Evolutionary conservation across 2,113 vertebrate genomes (phyloP).

Genomic region (Percopsis transmontana): DNA sequence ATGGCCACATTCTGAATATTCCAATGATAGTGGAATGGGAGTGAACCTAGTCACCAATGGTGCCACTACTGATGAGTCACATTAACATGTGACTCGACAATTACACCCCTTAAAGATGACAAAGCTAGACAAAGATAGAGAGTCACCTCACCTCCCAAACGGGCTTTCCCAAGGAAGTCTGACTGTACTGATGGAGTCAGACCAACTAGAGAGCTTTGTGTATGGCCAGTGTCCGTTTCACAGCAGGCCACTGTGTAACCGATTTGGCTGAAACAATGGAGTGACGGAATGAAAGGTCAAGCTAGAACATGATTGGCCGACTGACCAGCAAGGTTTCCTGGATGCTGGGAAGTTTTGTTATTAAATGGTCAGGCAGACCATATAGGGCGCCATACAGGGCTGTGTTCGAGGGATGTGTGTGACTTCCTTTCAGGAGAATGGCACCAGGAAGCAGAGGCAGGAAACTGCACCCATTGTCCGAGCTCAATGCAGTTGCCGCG

Average conservation of each 20-base stretch:
- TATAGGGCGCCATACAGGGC: constrained; percentile 48
- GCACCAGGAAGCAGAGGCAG: constrained; percentile 73
- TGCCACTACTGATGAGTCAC: constrained; percentile 28
- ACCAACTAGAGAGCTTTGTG: constrained; percentile 16
- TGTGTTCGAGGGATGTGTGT: constrained; percentile 17
- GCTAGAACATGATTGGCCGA: constrained; percentile 56
- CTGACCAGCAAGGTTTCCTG: constrained; percentile 56
- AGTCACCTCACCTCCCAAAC: constrained; percentile 52
- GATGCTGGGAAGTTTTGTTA: constrained; percentile 65
- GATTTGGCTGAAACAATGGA: constrained; percentile 60
- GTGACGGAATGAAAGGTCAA: constrained; percentile 59
- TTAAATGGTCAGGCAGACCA: constrained; percentile 54
- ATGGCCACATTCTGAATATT: too few relatives aligned
- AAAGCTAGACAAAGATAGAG: constrained; percentile 38
- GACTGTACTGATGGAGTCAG: constrained; percentile 46
- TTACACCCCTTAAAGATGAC: constrained; percentile 16
- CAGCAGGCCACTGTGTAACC: constrained; percentile 56
- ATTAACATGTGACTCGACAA: constrained; percentile 21
- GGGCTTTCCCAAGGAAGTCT: constrained; percentile 43
- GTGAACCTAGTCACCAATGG: too few relatives aligned
- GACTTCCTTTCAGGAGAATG: constrained; percentile 70
- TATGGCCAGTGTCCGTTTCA: constrained; percentile 49
- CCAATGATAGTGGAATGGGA: too few relatives aligned
- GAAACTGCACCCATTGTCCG: constrained; percentile 77
- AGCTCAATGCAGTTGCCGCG: constrained; percentile 51